A percentile compares a stretch with the other conserved stretches of the same genome.
These are phyloP conservation scores for Orchesella cincta DNA, from an alignment of 1,140 invertebrate species.

Conservation along the genomic window DNA sequence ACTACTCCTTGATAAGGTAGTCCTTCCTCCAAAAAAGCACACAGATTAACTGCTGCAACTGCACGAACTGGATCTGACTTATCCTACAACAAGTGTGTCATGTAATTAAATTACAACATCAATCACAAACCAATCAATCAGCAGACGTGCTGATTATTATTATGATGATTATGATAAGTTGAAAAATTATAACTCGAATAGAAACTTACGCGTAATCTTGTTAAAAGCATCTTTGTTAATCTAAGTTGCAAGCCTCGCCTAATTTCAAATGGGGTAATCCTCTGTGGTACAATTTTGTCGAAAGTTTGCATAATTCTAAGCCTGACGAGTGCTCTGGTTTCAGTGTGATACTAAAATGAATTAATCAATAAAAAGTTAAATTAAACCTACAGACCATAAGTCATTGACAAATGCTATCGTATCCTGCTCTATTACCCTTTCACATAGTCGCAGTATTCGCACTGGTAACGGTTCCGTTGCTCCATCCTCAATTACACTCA, in stretches of 20 bases:
- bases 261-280: neutral
- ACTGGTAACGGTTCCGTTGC: neutral
- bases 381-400: neutral
- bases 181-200: too few species aligned
- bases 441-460: neutral
- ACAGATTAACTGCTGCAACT: neutral
- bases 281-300: neutral
- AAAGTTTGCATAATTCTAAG: neutral
- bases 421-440: slow-evolving; percentile 7
- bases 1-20: neutral
- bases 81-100: slow-evolving; percentile 2
- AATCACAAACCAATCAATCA: neutral
- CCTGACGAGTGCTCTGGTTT: neutral
- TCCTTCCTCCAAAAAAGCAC: neutral
- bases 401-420: too few species aligned
- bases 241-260: neutral
- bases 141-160: neutral
- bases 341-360: neutral
- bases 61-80: neutral
- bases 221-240: neutral
- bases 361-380: neutral
- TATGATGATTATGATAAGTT: neutral
- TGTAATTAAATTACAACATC: neutral
- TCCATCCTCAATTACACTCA: neutral
- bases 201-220: neutral